phyloP scores from a whole-genome alignment of 2,113 vertebrate genomes.

The Delphinapterus leucas region DNA sequence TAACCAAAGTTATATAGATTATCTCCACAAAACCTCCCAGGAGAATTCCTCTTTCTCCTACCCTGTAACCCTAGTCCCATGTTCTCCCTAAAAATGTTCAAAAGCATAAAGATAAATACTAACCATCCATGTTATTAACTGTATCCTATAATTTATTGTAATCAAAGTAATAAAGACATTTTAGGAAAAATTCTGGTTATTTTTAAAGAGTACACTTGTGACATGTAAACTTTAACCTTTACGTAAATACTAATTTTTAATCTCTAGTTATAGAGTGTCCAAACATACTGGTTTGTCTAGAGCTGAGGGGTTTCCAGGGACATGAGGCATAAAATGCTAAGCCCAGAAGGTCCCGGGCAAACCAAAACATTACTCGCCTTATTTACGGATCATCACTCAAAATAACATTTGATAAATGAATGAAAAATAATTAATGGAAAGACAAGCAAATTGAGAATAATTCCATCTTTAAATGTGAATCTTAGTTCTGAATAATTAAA shows the following conservation, averaged over 20 bases:
- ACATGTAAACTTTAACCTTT: not conserved
- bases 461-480: not conserved
- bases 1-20: not conserved
- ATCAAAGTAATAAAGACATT: not conserved
- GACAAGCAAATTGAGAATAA: not conserved
- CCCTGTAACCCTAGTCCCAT: not conserved
- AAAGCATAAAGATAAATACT: not conserved
- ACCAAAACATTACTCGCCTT: not conserved
- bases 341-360: not conserved
- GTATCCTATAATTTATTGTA: not conserved
- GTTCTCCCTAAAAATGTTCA: not conserved
- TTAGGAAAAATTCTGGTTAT: not conserved
- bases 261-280: not conserved
- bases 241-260: not conserved
- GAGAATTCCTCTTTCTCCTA: not conserved
- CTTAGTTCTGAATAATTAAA: not conserved
- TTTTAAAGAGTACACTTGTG: not conserved
- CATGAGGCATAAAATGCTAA: not conserved
- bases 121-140: not conserved
- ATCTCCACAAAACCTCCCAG: not conserved
- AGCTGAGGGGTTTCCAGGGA: not conserved
- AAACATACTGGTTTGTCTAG: not conserved
- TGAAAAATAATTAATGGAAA: not conserved
- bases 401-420: not conserved
- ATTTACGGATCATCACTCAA: not conserved